Conservation (phyloP, 2,113 vertebrate species). For the Naja naja region DNA sequence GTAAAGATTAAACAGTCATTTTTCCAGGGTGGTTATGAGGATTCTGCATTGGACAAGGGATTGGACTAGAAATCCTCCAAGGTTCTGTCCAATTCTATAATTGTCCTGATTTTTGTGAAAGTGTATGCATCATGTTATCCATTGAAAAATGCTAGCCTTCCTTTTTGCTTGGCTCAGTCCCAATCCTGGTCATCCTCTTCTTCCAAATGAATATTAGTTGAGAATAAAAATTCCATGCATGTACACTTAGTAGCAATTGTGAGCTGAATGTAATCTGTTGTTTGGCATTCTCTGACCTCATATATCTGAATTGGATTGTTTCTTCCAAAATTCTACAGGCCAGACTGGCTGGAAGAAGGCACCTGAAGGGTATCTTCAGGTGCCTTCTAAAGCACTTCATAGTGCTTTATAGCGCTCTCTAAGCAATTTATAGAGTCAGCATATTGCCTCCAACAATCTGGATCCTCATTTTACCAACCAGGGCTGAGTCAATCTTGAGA, state of each 20-base stretch:
- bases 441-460: no score
- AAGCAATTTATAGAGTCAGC: no score
- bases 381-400: no score
- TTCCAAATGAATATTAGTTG: not conserved
- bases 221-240: not conserved
- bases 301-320: not conserved
- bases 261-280: not conserved
- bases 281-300: not conserved
- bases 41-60: not conserved
- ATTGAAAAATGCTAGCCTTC: not conserved
- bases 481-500: no score
- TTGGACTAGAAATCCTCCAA: not conserved
- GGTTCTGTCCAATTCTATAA: not conserved
- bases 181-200: not conserved
- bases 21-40: not conserved
- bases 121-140: not conserved
- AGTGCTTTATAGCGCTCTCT: no score
- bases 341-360: not conserved
- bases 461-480: no score
- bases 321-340: not conserved
- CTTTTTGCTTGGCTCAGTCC: not conserved
- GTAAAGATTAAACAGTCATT: not conserved
- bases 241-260: not conserved
- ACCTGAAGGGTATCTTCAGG: not conserved
- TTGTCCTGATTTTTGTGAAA: not conserved